Evolutionary conservation across 2,113 vertebrate genomes (phyloP), one percentile per base, ranked within the genome.

Genomic region (Chionodraco myersi): DNA sequence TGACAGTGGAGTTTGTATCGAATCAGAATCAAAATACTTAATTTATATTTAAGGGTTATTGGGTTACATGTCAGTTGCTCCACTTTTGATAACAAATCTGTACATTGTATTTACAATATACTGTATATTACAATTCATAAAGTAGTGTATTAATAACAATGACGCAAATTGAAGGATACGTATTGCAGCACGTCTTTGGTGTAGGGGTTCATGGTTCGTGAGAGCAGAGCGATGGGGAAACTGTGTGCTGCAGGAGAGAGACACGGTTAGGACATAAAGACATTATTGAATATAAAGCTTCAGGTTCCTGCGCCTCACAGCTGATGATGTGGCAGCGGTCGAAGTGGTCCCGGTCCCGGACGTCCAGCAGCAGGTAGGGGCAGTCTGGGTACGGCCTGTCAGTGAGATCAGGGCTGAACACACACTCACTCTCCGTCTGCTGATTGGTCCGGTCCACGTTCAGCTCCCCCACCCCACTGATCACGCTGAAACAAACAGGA

Each of bases 341-440:
- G 2, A 97, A 99, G 0, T 95, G 93, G 1, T 98, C 98, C 5
- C 91, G 86, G 64, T 98, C 97, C 3, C 98, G 93, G 1, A 98
- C 96, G 1, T 99, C 98, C 82, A 99, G 92, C 78, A 99, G 95
- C 90, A 99, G 92, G 93, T 97, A 99, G 26, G 98, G 98, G 77
- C 97, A 98, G 92, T 99, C 96, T 0, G 95, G 93, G n/a, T 99
- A 99, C 0, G 96, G 96, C 10, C 6, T 57, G 66, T 96, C 94
- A 74, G 30, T n/a, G 1, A 36, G 10, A 8, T 70, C 54, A 7
- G 66, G 79, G 49, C 59, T 89, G 72, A 60, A 18, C 11, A 52
- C 75, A 0, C 45, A 67, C 48, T 13, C 0, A 0, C 75, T 85
- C 10, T 16, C 63, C 51, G 65, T 82, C 84, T 92, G 95, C 1